Conservation (phyloP, 2,888 invertebrate species). For the Drosophila cyrtoloma region DNA sequence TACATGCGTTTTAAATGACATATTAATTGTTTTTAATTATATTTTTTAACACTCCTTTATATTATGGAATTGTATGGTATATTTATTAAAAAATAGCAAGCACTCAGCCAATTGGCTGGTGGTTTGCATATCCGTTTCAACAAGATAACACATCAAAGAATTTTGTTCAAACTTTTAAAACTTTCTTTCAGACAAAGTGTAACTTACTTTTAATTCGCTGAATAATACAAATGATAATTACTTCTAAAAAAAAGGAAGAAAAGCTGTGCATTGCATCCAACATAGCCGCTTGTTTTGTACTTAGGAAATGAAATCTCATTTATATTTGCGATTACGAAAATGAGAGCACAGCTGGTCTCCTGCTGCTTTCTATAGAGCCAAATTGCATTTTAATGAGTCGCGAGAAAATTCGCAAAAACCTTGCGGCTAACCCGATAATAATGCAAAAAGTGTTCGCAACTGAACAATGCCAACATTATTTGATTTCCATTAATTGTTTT, state of each 20-base stretch:
- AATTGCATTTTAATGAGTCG: conserved; percentile 52
- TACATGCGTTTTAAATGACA: not conserved
- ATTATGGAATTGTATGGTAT: not conserved
- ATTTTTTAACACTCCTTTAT: not conserved
- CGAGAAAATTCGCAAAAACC: conserved; percentile 28
- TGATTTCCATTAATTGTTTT: conserved; percentile 44
- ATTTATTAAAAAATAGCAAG: not conserved
- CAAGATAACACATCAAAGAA: too few species aligned
- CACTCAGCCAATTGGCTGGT: not conserved
- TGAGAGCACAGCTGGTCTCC: not conserved
- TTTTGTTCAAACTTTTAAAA: not conserved
- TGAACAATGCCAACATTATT: conserved; percentile 34
- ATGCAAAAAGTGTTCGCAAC: conserved; percentile 32
- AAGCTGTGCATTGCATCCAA: not conserved
- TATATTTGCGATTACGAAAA: not conserved
- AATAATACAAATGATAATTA: not conserved
- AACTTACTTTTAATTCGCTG: not conserved
- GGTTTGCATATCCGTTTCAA: not conserved
- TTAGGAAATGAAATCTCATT: not conserved
- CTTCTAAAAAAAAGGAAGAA: not conserved
- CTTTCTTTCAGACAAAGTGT: not conserved
- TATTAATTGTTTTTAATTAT: not conserved
- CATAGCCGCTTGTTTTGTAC: not conserved
- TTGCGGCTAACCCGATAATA: conserved; percentile 56
- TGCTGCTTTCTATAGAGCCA: not conserved